Base-by-base conservation (phyloP, 92 coral and sea anemone species). In the Palythoa caribaeorum region DNA sequence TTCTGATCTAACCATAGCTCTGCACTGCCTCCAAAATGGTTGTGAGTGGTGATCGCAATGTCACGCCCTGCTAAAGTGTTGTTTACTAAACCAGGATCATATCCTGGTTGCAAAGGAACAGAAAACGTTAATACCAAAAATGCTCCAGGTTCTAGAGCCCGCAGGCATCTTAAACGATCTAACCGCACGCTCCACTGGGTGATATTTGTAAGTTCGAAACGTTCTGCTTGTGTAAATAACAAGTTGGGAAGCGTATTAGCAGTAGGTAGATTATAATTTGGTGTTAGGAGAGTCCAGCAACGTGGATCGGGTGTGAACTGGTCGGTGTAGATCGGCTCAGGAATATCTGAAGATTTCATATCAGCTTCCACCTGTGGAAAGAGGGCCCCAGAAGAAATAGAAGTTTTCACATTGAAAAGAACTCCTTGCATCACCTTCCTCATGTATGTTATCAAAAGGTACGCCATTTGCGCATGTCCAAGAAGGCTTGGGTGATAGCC, bases 381-480 rank as follows among this genome's bases (percentile, higher is more conserved):
- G 20, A 35, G 50, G 9, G 62, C 40, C 66, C 71, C 89, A 69
- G 87, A 84, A 7, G 53, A 50, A 19, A 79, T 84, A 38, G 39
- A 63, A 55, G 68, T 78, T 71, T 59, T 88, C 80, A 91, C 91
- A 65, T 83, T 87, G 1, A 92, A 91, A 8, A 97, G 87, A 2
- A 96, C 97, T 79, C 93, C 89, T 87, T 97, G 96, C 44, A 95
- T 91, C 16, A 95, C 98, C 9, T 96, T 94, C 59, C 91, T 94
- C 10, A 97, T 37, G 86, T 95, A 97, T 47, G 98, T 92, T 52
- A 95, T 94, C 87, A 97, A 84, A 7, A 97, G 88, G 51, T 91
- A 86, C 11, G 99, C 98, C 85, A 93, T 93, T 86, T 97, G 99
- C 54, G 98, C 98, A 86, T 97, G 99, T 16, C 99, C 99, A 17